Evolutionary conservation across 2,888 invertebrate genomes (phyloP).

Genomic region (Bibio marci): DNA sequence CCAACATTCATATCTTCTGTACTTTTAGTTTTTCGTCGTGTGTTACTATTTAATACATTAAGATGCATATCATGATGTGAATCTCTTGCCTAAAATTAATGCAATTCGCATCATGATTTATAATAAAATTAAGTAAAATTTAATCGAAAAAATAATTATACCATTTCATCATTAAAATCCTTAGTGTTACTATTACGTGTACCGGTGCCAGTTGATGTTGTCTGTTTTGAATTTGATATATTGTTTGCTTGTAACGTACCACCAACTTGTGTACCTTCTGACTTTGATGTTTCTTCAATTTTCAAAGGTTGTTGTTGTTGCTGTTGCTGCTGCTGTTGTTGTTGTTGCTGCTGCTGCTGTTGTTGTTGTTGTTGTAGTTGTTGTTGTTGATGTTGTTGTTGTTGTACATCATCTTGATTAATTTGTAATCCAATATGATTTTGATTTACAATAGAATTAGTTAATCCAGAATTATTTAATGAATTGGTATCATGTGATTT

Average conservation of each 20-base stretch:
- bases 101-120: no score
- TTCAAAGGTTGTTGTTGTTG: slow-evolving; percentile 19
- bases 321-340: no score
- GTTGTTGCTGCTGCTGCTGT: slow-evolving; percentile 21
- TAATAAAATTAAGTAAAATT: no score
- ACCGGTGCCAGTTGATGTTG: slow-evolving; percentile 40
- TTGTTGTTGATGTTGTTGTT: no score
- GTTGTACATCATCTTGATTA: slow-evolving; percentile 22
- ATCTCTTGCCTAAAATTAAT: background rate
- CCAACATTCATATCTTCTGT: slow-evolving; percentile 73
- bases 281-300: slow-evolving; percentile 44
- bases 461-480: slow-evolving; percentile 47
- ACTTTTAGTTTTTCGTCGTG: slow-evolving; percentile 71
- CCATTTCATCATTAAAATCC: slow-evolving; percentile 54
- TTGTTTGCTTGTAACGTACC: slow-evolving; percentile 42
- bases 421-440: slow-evolving; percentile 46
- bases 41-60: slow-evolving; percentile 57
- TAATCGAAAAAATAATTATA: no score
- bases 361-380: no score
- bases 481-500: slow-evolving; percentile 55
- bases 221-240: slow-evolving; percentile 34
- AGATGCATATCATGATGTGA: slow-evolving; percentile 42
- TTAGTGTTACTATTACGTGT: slow-evolving; percentile 34
- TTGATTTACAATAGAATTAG: slow-evolving; percentile 37
- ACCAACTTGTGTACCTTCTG: slow-evolving; percentile 71